These are phyloP conservation scores for Callipepla californica DNA, from an alignment of 2,113 vertebrate genomes.

Conservation along the genomic window DNA sequence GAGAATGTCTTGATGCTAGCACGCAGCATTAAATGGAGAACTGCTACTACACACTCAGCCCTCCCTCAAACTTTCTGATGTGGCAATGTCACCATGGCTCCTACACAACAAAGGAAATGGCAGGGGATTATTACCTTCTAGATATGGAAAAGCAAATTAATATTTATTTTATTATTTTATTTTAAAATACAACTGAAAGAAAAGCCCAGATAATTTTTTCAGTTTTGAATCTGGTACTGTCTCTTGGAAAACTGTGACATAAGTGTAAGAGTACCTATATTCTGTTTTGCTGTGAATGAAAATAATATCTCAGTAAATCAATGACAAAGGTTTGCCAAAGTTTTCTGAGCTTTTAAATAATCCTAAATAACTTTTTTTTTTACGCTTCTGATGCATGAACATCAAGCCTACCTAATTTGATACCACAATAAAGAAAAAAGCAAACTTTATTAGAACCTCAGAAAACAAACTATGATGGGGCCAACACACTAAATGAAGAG, in stretches of 20 bases:
- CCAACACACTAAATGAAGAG: neutral
- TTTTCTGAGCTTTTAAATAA: neutral
- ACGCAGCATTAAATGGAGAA: neutral
- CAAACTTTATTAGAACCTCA: neutral
- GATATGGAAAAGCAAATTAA: neutral
- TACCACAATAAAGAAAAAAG: neutral
- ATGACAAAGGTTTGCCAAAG: neutral
- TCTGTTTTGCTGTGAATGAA: neutral
- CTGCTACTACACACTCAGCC: constrained; percentile 44
- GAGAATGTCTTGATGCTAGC: constrained; percentile 40
- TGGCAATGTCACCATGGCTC: neutral
- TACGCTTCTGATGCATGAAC: neutral
- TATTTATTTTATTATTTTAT: neutral
- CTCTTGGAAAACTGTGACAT: neutral
- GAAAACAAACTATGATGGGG: neutral
- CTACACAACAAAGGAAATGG: neutral
- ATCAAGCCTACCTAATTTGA: neutral
- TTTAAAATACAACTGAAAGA: neutral
- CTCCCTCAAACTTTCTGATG: neutral
- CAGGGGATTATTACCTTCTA: neutral
- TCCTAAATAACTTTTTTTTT: neutral
- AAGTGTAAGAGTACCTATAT: neutral
- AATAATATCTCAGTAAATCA: neutral
- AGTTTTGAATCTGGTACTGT: neutral
- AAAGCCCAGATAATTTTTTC: neutral